Conservation (phyloP, 2,888 invertebrate species). For the Cryptus viduatorius region DNA sequence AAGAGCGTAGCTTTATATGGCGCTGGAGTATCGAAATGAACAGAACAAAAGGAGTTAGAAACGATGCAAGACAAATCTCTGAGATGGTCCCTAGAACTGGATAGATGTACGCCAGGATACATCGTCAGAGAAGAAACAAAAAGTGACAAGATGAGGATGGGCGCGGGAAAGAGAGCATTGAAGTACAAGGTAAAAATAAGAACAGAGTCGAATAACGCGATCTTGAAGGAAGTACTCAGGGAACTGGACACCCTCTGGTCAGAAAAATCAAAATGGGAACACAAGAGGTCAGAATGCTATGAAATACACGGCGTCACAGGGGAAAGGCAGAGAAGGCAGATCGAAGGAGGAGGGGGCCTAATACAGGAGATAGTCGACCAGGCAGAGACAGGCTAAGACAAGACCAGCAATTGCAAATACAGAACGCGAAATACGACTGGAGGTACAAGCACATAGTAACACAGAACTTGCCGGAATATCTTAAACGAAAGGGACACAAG, state of each 20-base stretch:
- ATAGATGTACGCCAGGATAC: constrained; percentile 40
- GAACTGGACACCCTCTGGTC: constrained; percentile 2
- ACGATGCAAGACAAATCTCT: neutral
- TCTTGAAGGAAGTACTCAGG: constrained; percentile 8
- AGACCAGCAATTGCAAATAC: neutral
- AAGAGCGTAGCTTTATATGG: too few species aligned
- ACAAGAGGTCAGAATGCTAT: neutral
- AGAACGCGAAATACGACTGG: neutral
- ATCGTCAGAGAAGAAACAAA: constrained; percentile 30
- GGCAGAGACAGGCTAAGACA: neutral
- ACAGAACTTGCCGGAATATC: neutral
- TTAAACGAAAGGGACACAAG: constrained; percentile 14
- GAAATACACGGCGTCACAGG: neutral
- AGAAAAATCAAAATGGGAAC: constrained; percentile 19
- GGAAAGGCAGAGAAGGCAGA: neutral
- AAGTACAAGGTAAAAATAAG: constrained; percentile 13
- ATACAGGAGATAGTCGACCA: neutral
- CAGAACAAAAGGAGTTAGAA: too few species aligned
- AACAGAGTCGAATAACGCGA: constrained; percentile 27
- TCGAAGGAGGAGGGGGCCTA: neutral
- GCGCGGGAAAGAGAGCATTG: constrained; percentile 23
- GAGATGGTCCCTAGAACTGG: constrained; percentile 26
- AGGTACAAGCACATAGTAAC: constrained; percentile 2
- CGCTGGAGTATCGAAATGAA: too few species aligned
- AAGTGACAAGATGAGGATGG: constrained; percentile 23